These are phyloP conservation scores for Epinephelus lanceolatus DNA, from an alignment of 2,113 vertebrate species.

Conservation along the genomic window DNA sequence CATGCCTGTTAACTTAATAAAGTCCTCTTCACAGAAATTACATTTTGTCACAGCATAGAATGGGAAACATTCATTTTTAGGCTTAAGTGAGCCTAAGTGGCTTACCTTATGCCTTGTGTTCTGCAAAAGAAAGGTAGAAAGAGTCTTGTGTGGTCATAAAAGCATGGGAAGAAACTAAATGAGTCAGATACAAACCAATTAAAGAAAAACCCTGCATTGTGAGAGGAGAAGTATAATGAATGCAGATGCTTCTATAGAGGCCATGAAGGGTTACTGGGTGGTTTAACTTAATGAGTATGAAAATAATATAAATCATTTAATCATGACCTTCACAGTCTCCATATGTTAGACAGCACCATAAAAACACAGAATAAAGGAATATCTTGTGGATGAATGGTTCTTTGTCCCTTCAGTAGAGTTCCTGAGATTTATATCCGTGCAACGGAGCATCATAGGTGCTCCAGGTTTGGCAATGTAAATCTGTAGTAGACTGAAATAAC, in stretches of 20 bases:
- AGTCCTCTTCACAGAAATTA: neutral
- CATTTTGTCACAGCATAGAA: neutral
- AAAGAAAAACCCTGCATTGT: neutral
- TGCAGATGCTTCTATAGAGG: neutral
- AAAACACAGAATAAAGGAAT: neutral
- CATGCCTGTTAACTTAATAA: conserved; percentile 1
- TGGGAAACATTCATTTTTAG: neutral
- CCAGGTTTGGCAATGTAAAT: neutral
- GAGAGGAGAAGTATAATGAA: neutral
- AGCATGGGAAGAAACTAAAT: neutral
- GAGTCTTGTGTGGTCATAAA: neutral
- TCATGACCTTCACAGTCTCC: neutral
- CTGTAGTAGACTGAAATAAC: no score
- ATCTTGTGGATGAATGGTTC: neutral
- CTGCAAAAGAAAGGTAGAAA: neutral
- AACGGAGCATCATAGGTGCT: neutral
- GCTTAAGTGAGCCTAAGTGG: neutral
- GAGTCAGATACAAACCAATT: neutral
- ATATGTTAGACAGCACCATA: neutral
- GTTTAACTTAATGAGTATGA: neutral
- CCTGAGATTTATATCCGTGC: neutral
- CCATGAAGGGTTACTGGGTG: neutral
- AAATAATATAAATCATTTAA: neutral
- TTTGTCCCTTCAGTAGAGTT: neutral
- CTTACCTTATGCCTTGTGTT: neutral